A percentile compares a stretch with the other conserved stretches of the same genome.
Conservation (phyloP, 2,888 invertebrate species). For the Hirtodrosophila trivittata region DNA sequence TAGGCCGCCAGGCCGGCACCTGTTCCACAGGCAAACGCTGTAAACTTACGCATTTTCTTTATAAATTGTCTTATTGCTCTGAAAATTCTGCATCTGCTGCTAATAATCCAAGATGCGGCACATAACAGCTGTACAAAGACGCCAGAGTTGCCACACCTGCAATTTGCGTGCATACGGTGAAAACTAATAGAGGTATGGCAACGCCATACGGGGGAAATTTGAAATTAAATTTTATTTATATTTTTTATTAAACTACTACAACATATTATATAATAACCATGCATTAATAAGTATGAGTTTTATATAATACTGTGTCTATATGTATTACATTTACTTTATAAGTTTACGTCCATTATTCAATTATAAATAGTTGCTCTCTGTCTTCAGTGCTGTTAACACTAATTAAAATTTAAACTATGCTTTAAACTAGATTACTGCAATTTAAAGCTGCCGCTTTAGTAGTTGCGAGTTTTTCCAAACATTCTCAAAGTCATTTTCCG, state of each 20-base stretch:
- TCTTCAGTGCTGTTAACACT: conserved; percentile 74
- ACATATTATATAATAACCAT: conserved; percentile 69
- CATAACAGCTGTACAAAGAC: conserved; percentile 33
- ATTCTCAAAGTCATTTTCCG: conserved; percentile 6
- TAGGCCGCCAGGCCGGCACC: conserved; percentile 88
- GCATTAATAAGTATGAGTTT: conserved; percentile 66
- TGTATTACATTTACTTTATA: conserved; percentile 55
- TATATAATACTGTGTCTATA: conserved; percentile 68
- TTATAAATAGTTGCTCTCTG: conserved; percentile 60
- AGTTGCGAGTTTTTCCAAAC: conserved; percentile 69
- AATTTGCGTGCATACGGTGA: no score
- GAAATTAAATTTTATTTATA: conserved; percentile 22
- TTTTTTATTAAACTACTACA: conserved; percentile 55
- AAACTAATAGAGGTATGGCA: conserved; percentile 13
- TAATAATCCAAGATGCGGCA: conserved; percentile 35
- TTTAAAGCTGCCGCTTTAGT: conserved; percentile 79
- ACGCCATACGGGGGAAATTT: neutral
- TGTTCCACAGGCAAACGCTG: conserved; percentile 86
- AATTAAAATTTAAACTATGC: conserved; percentile 70
- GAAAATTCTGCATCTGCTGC: neutral
- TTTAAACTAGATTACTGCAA: conserved; percentile 75
- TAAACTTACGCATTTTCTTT: conserved; percentile 62
- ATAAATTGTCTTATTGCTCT: neutral
- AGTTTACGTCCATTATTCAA: conserved; percentile 38
- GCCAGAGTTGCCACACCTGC: conserved; percentile 16